Evolutionary conservation across 2,113 vertebrate genomes (phyloP).

Genomic region (Canis aureus): DNA sequence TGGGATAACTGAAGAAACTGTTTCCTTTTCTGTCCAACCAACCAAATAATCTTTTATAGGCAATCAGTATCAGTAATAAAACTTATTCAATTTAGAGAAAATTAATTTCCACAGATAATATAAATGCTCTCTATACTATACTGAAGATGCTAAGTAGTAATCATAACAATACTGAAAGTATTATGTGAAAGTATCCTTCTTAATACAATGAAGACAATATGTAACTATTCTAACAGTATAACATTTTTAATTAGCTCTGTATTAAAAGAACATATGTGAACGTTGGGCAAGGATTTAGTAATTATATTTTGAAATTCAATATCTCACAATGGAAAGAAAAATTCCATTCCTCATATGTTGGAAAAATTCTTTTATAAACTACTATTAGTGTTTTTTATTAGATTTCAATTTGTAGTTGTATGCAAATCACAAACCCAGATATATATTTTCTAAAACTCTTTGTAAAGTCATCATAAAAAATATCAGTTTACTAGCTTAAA

Average conservation of each 20-base stretch:
- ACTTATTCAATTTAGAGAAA: not conserved
- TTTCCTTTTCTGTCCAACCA: not conserved
- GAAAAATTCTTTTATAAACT: constrained; percentile 7
- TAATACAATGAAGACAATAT: not conserved
- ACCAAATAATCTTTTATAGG: not conserved
- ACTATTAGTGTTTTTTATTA: not conserved
- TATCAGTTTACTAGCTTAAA: not conserved
- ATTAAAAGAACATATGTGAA: constrained; percentile 1
- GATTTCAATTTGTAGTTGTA: not conserved
- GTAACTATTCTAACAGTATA: not conserved
- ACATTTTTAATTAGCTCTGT: not conserved
- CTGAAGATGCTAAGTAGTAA: not conserved
- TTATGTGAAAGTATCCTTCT: not conserved
- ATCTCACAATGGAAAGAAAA: constrained; percentile 35
- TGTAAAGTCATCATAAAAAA: not conserved
- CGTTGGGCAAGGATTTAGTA: not conserved
- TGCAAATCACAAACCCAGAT: not conserved
- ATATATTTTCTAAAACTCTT: not conserved
- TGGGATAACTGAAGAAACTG: not conserved
- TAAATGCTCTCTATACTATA: not conserved
- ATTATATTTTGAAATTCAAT: constrained; percentile 21
- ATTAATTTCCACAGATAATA: not conserved
- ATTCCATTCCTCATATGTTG: not conserved
- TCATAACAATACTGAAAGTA: not conserved
- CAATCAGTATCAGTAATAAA: not conserved